Base-by-base conservation (phyloP, 2,888 invertebrate species). In the Mimachlamys varia region DNA sequence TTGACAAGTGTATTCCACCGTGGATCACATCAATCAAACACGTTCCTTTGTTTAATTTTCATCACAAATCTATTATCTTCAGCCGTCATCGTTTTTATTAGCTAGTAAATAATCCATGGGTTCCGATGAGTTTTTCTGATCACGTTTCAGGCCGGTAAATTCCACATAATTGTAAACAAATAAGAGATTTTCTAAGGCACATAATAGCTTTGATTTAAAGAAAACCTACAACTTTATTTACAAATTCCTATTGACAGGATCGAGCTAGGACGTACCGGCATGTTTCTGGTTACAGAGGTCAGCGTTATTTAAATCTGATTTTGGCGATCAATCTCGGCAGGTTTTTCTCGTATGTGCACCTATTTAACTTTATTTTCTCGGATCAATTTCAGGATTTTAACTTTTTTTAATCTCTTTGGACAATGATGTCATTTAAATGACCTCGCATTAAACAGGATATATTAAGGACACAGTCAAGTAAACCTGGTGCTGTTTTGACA, bases 211-310 rank as follows among this genome's bases (percentile, higher is more conserved):
- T 62, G 62, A 22, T 62, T 62, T 62, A 62, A 62, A 62, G 62
- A 62, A 62, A 62, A 76, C 76, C 76, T 76, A 76, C 76, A 76
- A 33, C 76, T 76, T 76, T 76, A 33, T 76, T 76, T 76, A 76
- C 76, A 76, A 33, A 76, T 62, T 62, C 62, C n/a, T 62, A 62
- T 27, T 33, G 76, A 76, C 33, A 13, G 33, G 33, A 33, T 10
- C 33, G 33, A 12, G 15, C 76, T 15, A 76, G 76, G 76, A 27
- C 7, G 27, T 76, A 76, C 76, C 76, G 7, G 33, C 33, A 27
- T 27, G 76, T 13, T 76, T 76, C 76, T 12, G 13, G 27, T 76
- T 76, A 76, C 33, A 0, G 27, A 76, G 76, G 76, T 76, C 33
- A 76, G 13, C 27, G 76, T 33, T 33, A 76, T 76, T 76, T 76